phyloP scores from a whole-genome alignment of 2,888 invertebrate species.

The Hyppa rectilinea region DNA sequence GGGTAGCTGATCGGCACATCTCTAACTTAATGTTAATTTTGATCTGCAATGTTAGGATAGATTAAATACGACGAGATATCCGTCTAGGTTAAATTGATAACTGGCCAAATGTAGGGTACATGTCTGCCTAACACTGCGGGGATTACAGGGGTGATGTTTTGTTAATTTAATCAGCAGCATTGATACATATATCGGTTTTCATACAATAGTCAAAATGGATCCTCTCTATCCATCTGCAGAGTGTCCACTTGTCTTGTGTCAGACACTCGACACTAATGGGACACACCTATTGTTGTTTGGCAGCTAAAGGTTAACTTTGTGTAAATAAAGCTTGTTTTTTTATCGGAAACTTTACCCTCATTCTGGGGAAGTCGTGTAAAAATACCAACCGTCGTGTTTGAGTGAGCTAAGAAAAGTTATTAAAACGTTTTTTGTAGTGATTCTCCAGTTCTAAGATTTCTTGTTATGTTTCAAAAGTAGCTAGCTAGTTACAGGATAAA shows the following conservation, averaged over 20 bases:
- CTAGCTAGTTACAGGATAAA: not conserved
- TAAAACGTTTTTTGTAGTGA: constrained; percentile 9
- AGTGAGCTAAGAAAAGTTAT: constrained; percentile 27
- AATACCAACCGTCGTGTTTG: constrained; percentile 10
- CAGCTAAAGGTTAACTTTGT: constrained; percentile 41
- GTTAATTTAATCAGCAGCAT: not conserved
- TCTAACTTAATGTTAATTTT: too few species aligned
- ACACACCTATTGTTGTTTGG: constrained; percentile 42
- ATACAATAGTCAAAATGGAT: not conserved
- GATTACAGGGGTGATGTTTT: too few species aligned
- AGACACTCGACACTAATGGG: constrained; percentile 49
- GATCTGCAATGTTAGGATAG: not conserved
- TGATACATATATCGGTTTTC: not conserved
- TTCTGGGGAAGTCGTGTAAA: too few species aligned
- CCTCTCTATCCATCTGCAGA: not conserved
- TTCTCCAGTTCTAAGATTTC: constrained; percentile 6
- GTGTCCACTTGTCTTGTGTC: constrained; percentile 21
- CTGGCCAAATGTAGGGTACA: too few species aligned
- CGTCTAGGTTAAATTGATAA: too few species aligned
- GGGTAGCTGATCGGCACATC: too few species aligned
- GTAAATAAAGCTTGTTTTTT: constrained; percentile 46
- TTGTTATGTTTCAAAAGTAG: constrained; percentile 1
- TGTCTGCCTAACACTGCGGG: too few species aligned
- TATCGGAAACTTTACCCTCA: too few species aligned
- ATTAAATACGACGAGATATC: not conserved